phyloP scores from a whole-genome alignment of 2,888 invertebrate species.

The Apantesis nais region DNA sequence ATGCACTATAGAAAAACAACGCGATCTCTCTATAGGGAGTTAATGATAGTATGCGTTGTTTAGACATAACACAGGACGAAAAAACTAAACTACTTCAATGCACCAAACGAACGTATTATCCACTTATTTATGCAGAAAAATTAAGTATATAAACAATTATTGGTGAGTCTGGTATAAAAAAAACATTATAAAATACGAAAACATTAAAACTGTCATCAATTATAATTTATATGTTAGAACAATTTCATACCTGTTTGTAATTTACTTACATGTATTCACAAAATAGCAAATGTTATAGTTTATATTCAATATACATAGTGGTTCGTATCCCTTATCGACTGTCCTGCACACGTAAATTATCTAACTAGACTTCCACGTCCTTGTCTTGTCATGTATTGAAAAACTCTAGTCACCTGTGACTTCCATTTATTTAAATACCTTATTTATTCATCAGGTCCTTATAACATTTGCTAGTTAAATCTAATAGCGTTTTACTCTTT shows the following conservation, averaged over 20 bases:
- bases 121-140: conserved; percentile 28
- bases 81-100: conserved; percentile 54
- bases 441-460: neutral
- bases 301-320: no score
- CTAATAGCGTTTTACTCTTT: conserved; percentile 6
- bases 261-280: neutral
- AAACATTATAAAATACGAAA: neutral
- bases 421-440: neutral
- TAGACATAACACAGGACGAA: conserved; percentile 44
- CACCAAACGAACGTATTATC: conserved; percentile 60
- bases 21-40: conserved; percentile 60
- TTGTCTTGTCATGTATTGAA: neutral
- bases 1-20: conserved; percentile 63
- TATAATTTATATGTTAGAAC: neutral
- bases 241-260: neutral
- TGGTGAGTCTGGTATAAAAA: conserved; percentile 12
- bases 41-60: conserved; percentile 64
- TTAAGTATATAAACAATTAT: conserved; percentile 19
- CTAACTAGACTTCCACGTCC: no score
- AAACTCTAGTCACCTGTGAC: neutral
- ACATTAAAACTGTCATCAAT: neutral
- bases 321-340: neutral
- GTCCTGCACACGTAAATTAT: neutral
- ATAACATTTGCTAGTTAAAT: conserved; percentile 7
- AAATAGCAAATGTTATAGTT: no score